These are phyloP conservation scores for Pseudomugil gertrudae DNA, from an alignment of 2,797 vertebrate genomes.

Conservation along the genomic window DNA sequence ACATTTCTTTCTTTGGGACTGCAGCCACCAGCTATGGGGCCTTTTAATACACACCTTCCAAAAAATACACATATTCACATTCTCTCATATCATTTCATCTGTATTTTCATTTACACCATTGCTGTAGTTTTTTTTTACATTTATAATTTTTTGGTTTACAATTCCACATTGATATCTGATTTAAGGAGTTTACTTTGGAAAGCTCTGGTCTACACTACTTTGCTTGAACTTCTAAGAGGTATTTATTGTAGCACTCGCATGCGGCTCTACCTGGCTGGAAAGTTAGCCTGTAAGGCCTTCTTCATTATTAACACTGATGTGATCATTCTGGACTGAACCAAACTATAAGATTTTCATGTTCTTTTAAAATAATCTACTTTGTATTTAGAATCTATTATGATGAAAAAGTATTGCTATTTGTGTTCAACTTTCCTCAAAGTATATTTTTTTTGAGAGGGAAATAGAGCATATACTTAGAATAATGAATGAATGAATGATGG, in stretches of 20 bases:
- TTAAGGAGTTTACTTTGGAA: neutral
- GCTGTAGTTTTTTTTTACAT: constrained; percentile 19
- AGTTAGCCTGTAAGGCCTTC: constrained; percentile 15
- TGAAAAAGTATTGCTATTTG: constrained; percentile 3
- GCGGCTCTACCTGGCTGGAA: constrained; percentile 9
- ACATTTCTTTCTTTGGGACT: constrained; percentile 45
- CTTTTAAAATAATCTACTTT: neutral
- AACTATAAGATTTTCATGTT: neutral
- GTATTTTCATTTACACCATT: constrained; percentile 38
- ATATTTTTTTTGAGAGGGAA: constrained; percentile 6
- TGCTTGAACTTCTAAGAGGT: neutral
- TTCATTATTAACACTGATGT: neutral
- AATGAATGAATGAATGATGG: no score
- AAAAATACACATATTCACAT: constrained; percentile 32
- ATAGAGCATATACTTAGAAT: constrained; percentile 9
- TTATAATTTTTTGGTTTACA: constrained; percentile 18
- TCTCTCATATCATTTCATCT: constrained; percentile 18
- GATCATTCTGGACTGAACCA: neutral
- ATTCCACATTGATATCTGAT: constrained; percentile 11
- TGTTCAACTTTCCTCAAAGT: constrained; percentile 21
- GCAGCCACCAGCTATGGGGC: constrained; percentile 28
- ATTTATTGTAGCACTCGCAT: neutral
- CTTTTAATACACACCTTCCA: constrained; percentile 29
- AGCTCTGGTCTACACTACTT: neutral
- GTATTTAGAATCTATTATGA: neutral